Evolutionary conservation across 2,797 vertebrate genomes (phyloP), one percentile per base, ranked within the genome.

Genomic region (Gallinago solitaria): DNA sequence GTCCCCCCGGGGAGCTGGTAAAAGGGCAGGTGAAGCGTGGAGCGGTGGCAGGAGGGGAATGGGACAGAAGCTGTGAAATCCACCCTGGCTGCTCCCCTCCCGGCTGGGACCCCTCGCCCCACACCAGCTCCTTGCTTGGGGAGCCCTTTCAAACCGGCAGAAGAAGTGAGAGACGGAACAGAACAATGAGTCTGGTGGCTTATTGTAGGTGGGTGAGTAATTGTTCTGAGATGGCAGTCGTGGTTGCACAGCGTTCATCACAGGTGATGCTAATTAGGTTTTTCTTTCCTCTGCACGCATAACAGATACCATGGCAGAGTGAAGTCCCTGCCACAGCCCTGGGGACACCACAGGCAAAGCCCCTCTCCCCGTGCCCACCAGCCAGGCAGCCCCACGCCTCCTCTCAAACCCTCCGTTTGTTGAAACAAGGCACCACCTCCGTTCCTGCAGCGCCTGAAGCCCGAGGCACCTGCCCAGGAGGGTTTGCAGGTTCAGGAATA

Each of bases 161-260:
- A 54, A 60, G 53, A 77, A 75, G 19, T 70, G 12, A 37, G 48
- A 79, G 83, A 85, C 20, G 75, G 77, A 94, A 79, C 2, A 64
- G 41, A 82, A 87, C 76, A 81, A 89, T 19, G 3, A 83, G 32
- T 45, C 82, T 61, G 53, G 68, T 93, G 90, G 79, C 24, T 82
- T 68, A 18, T 15, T 67, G 45, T 50, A 24, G 68, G 83, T 83
- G 78, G 94, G 89, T 85, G 88, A 96, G 96, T 87, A 95, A 95
- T 92, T 83, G 82, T 78, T 87, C 68, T 2, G 14, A 82, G 87
- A 87, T 89, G 67, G 89, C 75, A 85, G 78, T 67, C 24, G 6
- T 83, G 92, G 83, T 92, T 88, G 39, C 56, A 47, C 79, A 35
- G 77, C 57, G 85, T 78, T 90, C 79, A 51, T 74, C 89, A 85